These are phyloP conservation scores for Drosophila azteca DNA, from an alignment of 1,140 invertebrate genomes.

Conservation along the genomic window DNA sequence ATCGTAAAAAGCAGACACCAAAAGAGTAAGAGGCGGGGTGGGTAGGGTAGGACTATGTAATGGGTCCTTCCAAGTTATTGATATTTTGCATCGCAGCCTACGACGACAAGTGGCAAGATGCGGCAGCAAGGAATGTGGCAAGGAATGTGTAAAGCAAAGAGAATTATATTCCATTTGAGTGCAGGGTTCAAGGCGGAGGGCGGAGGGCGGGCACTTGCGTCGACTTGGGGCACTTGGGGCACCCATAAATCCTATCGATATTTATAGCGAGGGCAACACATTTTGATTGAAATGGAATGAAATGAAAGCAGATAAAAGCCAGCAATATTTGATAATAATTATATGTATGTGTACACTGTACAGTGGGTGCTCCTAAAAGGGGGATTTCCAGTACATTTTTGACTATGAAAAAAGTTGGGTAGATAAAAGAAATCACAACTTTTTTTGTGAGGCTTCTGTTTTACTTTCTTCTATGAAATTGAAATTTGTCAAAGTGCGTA, in stretches of 20 bases:
- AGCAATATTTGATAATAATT: conserved; percentile 37
- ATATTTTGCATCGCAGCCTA: conserved; percentile 39
- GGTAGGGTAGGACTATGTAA: conserved; percentile 18
- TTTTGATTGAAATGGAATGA: conserved; percentile 34
- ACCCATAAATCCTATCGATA: conserved; percentile 45
- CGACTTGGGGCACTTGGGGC: too few relatives aligned
- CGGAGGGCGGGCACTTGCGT: neutral
- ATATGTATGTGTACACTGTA: neutral
- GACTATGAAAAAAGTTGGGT: too few relatives aligned
- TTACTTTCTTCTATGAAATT: too few relatives aligned
- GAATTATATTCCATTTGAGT: conserved; percentile 42
- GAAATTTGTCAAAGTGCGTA: too few relatives aligned
- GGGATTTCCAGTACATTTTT: too few relatives aligned
- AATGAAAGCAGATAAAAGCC: conserved; percentile 27
- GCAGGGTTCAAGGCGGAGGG: conserved; percentile 7
- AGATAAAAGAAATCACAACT: too few relatives aligned
- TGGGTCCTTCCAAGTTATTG: conserved; percentile 40
- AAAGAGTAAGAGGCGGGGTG: neutral
- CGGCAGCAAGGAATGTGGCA: conserved; percentile 5
- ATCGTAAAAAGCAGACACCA: conserved; percentile 50
- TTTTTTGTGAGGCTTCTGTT: too few relatives aligned
- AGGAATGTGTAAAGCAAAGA: conserved; percentile 25
- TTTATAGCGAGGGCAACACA: conserved; percentile 27
- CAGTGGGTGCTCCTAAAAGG: neutral
- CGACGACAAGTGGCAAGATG: conserved; percentile 38